These are phyloP conservation scores for Ectropis crepuscularia DNA, from an alignment of 2,888 invertebrate genomes.

Conservation along the genomic window DNA sequence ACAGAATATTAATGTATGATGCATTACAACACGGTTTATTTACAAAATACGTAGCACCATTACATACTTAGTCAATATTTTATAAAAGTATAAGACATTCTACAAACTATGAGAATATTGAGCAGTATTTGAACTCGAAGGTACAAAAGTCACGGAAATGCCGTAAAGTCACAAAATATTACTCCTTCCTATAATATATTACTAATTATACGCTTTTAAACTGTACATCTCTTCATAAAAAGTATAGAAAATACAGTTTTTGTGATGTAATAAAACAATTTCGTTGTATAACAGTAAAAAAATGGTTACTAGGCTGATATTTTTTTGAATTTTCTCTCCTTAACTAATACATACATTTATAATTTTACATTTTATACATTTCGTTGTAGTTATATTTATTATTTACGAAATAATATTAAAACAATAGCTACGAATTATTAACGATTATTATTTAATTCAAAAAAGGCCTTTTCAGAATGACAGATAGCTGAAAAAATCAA, in stretches of 20 bases:
- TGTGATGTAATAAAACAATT: not conserved
- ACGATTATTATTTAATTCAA: no score
- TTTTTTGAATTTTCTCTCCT: no score
- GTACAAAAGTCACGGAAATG: slow-evolving; percentile 28
- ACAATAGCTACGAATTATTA: no score
- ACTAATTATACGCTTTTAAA: not conserved
- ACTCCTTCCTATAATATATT: not conserved
- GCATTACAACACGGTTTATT: slow-evolving; percentile 10
- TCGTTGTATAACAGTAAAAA: not conserved
- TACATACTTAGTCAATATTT: slow-evolving; percentile 26
- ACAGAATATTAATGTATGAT: slow-evolving; percentile 15
- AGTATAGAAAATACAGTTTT: not conserved
- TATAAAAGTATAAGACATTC: slow-evolving; percentile 19
- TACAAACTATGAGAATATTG: slow-evolving; percentile 54
- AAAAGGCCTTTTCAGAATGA: no score
- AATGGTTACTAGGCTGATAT: no score
- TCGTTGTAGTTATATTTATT: no score
- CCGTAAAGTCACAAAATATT: slow-evolving; percentile 18
- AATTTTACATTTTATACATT: no score
- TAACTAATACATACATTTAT: no score
- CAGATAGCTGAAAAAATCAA: no score
- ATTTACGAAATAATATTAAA: no score
- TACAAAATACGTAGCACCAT: slow-evolving; percentile 43
- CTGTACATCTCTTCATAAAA: not conserved
- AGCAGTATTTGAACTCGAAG: slow-evolving; percentile 58